Base-by-base conservation (phyloP, 2,113 vertebrate genomes). In the Micromys minutus region DNA sequence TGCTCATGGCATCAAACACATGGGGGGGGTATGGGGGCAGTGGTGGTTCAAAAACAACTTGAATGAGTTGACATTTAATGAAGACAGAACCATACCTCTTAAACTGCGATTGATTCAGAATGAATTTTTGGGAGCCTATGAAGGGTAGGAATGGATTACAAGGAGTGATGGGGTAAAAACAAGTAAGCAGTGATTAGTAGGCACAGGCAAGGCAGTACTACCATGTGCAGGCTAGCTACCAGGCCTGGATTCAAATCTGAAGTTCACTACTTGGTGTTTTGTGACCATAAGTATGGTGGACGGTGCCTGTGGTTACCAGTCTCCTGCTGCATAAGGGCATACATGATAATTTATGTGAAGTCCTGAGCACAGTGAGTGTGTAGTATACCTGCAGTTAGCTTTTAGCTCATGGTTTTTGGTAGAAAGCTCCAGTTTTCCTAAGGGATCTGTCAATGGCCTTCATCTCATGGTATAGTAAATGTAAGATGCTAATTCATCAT, bases 61-160 rank as follows among this genome's bases (percentile, higher is more conserved):
- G 83, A 81, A 45, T 89, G 83, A 87, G 42, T 52, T 84, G 59
- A 72, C 57, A 50, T 95, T 95, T 67, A 59, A 91, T 74, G 39
- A 87, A 91, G 77, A 91, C 77, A 77, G 31, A 89, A 39, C 91
- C 31, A 76, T 50, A 93, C 26, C 57, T 96, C 31, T 97, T 93
- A 94, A 69, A 92, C 77, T 80, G 71, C 80, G 92, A 36, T 57
- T 94, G 65, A 29, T 59, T 88, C 39, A 80, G 45, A 85, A 72
- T 29, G 72, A 34, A 80, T 39, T 94, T 93, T 94, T 92, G 79
- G 92, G 90, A 94, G 74, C 42, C 42, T 8, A 29, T 87, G 77
- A 7, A 94, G 76, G 67, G 36, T 69, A 47, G 50, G 65, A 84
- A 81, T 39, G 72, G 24, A 72, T 92, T 95, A 63, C n/a, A 63